Base-by-base conservation (phyloP, 2,797 vertebrate species). In the Manis crassicaudata region DNA sequence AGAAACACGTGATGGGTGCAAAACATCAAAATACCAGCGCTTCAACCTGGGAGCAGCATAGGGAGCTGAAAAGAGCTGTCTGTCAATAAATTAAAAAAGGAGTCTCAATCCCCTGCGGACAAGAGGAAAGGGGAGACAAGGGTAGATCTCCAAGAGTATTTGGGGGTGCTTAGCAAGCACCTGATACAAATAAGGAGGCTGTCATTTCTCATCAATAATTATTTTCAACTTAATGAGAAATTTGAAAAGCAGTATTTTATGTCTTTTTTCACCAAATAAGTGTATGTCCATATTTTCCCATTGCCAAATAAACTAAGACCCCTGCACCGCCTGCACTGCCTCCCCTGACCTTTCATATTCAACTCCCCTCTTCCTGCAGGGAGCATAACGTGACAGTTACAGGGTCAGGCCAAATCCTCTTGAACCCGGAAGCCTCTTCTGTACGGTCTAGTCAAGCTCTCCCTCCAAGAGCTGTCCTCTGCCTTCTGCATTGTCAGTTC, bases 181-280 rank as follows among this genome's bases (percentile, higher is more conserved):
- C 62, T 50, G 32, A 81, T 56, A 68, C 10, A 92, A 84, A 87
- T 12, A 3, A 73, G 54, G n/a, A 96, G 90, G 65, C n/a, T 81
- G 52, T 23, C 54, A 85, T 88, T 87, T 92, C 50, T 92, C 70
- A 80, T 60, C 25, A 46, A 50, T 58, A 75, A 50, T 70, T 89
- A 75, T 60, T 80, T 92, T 81, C 50, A 91, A 67, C 35, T 90
- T 58, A 60, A 40, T 65, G 52, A 92, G 56, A 89, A 79, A n/a
- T 40, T 40, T 40, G 43, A 65, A 88, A 95, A 37, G 21, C 7
- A 14, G 9, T 85, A 46, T 86, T 92, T 79, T 73, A 43, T 37
- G 18, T 70, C 60, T 85, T 86, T 56, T 84, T 94, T 91, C 73
- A 86, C 27, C 72, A 84, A 87, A 58, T 82, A 68, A 54, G 21